These are phyloP conservation scores for Calliopum simillimum DNA, from an alignment of 2,888 invertebrate species.

Conservation along the genomic window DNA sequence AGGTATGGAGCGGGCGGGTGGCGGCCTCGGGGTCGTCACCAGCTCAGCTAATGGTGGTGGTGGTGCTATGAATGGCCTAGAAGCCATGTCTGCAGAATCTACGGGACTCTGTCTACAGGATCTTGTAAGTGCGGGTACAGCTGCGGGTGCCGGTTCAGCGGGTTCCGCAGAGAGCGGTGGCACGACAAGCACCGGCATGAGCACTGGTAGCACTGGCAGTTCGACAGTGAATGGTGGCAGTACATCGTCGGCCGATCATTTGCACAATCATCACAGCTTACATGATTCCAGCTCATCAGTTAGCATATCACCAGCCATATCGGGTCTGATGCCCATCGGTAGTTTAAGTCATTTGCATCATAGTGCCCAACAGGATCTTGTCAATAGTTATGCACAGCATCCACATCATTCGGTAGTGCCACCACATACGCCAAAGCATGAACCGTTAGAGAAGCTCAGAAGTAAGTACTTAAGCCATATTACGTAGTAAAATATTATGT, in stretches of 20 bases:
- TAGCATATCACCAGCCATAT: conserved; percentile 72
- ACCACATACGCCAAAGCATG: conserved; percentile 72
- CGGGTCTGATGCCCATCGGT: conserved; percentile 70
- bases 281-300: conserved; percentile 72
- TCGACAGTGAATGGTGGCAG: conserved; percentile 62
- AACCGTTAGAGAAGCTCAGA: conserved; percentile 80
- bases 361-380: conserved; percentile 66
- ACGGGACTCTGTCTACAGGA: conserved; percentile 78
- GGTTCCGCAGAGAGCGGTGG: conserved; percentile 61
- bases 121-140: conserved; percentile 72
- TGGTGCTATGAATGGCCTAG: conserved; percentile 66
- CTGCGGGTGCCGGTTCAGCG: conserved; percentile 60
- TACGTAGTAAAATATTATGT: neutral
- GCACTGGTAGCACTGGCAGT: conserved; percentile 62
- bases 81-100: conserved; percentile 71
- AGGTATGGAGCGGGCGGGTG: conserved; percentile 64
- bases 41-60: conserved; percentile 56
- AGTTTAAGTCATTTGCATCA: conserved; percentile 67
- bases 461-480: conserved; percentile 68
- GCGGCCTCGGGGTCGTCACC: conserved; percentile 54
- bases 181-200: conserved; percentile 60
- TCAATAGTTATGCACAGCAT: conserved; percentile 68
- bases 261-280: conserved; percentile 68
- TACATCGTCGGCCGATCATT: conserved; percentile 58
- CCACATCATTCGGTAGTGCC: conserved; percentile 72